Evolutionary conservation across 23 tunicate species (phyloP).

Genomic region (Clavelina lepadiformis): DNA sequence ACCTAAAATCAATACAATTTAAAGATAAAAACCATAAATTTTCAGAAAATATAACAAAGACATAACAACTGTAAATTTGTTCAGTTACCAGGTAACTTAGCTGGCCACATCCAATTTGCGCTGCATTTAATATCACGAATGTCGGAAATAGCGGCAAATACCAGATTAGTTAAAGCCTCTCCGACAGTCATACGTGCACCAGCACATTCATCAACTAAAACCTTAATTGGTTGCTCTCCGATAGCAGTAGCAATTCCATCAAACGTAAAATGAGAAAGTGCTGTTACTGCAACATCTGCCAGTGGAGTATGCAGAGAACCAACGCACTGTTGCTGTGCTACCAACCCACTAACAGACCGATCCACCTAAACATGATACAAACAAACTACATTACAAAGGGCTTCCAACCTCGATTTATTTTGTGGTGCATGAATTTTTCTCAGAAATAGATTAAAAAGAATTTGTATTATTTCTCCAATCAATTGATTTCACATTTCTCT

Average conservation of each 20-base stretch:
- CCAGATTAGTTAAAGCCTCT: slow-evolving; percentile 71
- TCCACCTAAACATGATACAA: slow-evolving; percentile 44
- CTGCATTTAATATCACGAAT: slow-evolving; percentile 78
- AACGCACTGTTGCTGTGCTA: slow-evolving; percentile 88
- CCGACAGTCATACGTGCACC: slow-evolving; percentile 87
- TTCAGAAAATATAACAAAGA: no score
- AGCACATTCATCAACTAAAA: slow-evolving; percentile 50
- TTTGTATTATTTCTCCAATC: no score
- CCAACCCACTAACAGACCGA: slow-evolving; percentile 64
- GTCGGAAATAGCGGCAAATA: slow-evolving; percentile 61
- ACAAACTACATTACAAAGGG: background rate
- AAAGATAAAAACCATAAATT: no score
- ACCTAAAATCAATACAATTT: slow-evolving; percentile 17
- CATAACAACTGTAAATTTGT: background rate
- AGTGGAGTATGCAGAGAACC: slow-evolving; percentile 89
- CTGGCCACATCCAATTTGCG: slow-evolving; percentile 99
- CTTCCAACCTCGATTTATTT: background rate
- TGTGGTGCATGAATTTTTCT: no score
- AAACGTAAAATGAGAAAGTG: slow-evolving; percentile 52
- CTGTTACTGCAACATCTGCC: slow-evolving; percentile 79
- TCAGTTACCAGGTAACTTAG: slow-evolving; percentile 60
- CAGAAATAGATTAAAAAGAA: no score
- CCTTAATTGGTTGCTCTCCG: slow-evolving; percentile 89
- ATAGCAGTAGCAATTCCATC: slow-evolving; percentile 78
- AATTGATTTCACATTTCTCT: no score